phyloP scores from a whole-genome alignment of 2,888 invertebrate species.

The Zygogramma bicolorata region DNA sequence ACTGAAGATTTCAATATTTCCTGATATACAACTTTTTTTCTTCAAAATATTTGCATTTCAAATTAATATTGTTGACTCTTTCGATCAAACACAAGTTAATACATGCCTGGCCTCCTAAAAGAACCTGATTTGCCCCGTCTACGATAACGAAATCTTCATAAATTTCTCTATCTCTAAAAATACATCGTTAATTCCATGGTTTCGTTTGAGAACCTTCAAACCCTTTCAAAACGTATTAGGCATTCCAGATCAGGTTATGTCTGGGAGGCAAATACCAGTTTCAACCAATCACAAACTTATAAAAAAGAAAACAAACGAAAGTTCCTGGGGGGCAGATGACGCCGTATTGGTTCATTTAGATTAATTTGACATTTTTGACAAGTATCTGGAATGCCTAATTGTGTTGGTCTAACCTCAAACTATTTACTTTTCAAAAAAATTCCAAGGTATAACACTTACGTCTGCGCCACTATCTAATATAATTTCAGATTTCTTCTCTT shows the following conservation, averaged over 20 bases:
- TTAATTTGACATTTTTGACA: too few relatives aligned
- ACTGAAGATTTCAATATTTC: constrained; percentile 23
- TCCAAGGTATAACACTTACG: constrained; percentile 33
- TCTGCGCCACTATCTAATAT: constrained; percentile 40
- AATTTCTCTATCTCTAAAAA: constrained; percentile 24
- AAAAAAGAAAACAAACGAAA: too few relatives aligned
- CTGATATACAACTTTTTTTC: constrained; percentile 21
- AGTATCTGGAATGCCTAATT: too few relatives aligned
- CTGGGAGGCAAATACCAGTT: too few relatives aligned
- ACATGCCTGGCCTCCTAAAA: constrained; percentile 33
- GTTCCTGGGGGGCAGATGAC: too few relatives aligned
- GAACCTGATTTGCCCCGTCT: constrained; percentile 33
- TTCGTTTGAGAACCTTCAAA: constrained; percentile 37
- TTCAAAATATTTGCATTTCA: constrained; percentile 9
- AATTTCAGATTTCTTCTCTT: constrained; percentile 29
- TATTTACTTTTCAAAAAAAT: constrained; percentile 32
- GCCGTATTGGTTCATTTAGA: too few relatives aligned
- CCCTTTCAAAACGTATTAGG: constrained; percentile 33
- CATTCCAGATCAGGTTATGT: too few relatives aligned
- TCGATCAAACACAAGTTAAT: constrained; percentile 36
- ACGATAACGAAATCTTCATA: constrained; percentile 42
- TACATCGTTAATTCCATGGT: constrained; percentile 31
- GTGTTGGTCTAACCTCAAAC: constrained; percentile 35
- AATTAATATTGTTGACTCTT: too few relatives aligned
- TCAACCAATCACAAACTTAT: too few relatives aligned